Evolutionary conservation across 2,888 invertebrate species (phyloP).

Genomic region (Platypus cylindrus): DNA sequence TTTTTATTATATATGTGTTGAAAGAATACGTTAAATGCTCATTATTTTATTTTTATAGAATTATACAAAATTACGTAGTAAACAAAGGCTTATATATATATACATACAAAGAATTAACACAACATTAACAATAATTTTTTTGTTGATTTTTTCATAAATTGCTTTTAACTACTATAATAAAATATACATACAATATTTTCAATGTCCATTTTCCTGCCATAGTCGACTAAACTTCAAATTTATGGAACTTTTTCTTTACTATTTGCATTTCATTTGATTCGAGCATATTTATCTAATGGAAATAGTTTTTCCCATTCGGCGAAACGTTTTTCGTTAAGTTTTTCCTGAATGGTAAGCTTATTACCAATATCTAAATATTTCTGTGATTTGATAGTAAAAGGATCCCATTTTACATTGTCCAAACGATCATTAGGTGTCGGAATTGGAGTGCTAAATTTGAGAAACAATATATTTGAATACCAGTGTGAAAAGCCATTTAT

Average conservation of each 20-base stretch:
- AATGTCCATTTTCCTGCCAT: neutral
- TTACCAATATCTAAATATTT: constrained; percentile 35
- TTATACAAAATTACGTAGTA: too few relatives aligned
- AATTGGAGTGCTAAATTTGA: constrained; percentile 37
- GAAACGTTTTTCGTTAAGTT: constrained; percentile 32
- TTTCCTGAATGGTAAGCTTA: constrained; percentile 29
- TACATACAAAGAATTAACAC: too few relatives aligned
- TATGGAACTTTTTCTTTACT: neutral
- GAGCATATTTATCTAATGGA: constrained; percentile 24
- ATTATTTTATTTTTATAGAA: too few relatives aligned
- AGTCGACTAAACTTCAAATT: neutral
- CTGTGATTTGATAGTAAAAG: constrained; percentile 27
- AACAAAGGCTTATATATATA: too few relatives aligned
- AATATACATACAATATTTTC: constrained; percentile 1
- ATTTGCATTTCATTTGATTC: constrained; percentile 12
- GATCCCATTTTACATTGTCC: constrained; percentile 33
- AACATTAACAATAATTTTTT: neutral
- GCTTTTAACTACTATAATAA: constrained; percentile 1
- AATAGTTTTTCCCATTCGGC: constrained; percentile 33
- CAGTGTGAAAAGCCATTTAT: too few relatives aligned
- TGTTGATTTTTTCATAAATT: neutral
- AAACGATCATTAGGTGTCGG: constrained; percentile 27
- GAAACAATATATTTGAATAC: too few relatives aligned
- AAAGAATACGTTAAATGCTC: too few relatives aligned
- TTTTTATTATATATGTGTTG: too few relatives aligned